phyloP scores from a whole-genome alignment of 2,888 invertebrate genomes.

The Chydorus sphaericus region DNA sequence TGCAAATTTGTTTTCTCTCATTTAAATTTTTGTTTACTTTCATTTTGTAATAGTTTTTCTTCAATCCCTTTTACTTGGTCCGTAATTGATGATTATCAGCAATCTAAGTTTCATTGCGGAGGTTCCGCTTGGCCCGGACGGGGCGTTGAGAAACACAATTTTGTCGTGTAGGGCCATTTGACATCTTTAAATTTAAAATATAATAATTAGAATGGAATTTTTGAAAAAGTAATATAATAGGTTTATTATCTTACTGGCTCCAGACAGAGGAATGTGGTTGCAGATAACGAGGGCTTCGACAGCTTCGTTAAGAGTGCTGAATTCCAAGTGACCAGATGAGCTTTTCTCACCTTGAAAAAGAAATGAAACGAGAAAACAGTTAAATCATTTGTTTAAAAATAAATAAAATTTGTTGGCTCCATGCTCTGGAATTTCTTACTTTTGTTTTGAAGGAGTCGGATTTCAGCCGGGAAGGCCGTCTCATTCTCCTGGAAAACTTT shows the following conservation, averaged over 20 bases:
- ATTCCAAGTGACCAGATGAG: constrained; percentile 85
- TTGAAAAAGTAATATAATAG: no score
- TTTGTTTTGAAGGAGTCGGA: constrained; percentile 80
- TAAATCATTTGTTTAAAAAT: background rate
- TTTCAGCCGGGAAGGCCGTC: constrained; percentile 62
- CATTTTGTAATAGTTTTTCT: background rate
- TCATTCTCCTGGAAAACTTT: constrained; percentile 77
- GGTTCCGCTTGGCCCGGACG: constrained; percentile 25
- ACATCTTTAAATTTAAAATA: constrained; percentile 59
- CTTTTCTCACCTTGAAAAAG: constrained; percentile 39
- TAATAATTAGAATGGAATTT: background rate
- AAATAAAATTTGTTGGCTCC: background rate
- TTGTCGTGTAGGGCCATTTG: constrained; percentile 96
- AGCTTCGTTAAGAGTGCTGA: constrained; percentile 78
- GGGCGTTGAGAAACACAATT: constrained; percentile 89
- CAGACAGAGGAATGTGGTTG: constrained; percentile 92
- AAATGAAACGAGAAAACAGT: background rate
- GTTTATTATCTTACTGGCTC: constrained; percentile 84
- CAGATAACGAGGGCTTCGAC: constrained; percentile 90
- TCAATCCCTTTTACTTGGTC: no score
- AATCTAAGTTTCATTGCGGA: background rate
- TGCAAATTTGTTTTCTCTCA: no score
- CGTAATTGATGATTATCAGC: no score
- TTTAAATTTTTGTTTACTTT: background rate
- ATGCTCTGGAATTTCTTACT: constrained; percentile 37